Percentiles rank a stretch among this genome's conserved stretches.
Conservation (phyloP, 2,888 invertebrate species). For the Drosophila cyrtoloma region DNA sequence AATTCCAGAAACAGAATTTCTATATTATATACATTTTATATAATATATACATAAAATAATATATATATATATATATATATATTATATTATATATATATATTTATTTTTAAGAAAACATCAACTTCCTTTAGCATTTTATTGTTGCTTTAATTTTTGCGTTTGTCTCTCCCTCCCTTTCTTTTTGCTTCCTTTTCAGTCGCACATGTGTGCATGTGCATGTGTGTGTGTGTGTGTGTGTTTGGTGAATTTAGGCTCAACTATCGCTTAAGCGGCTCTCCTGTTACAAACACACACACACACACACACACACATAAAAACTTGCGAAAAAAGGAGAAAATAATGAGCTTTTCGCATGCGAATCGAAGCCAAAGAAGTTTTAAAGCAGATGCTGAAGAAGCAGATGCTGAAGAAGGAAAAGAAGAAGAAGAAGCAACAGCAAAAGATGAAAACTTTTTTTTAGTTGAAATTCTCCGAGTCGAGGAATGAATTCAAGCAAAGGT, state of each 20-base stretch:
- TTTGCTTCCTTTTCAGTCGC: conserved; percentile 8
- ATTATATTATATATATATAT: neutral
- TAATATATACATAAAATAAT: neutral
- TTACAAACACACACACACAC: conserved; percentile 10
- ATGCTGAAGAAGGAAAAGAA: neutral
- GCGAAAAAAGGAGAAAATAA: conserved; percentile 5
- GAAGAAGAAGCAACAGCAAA: conserved; percentile 8
- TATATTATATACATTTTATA: neutral
- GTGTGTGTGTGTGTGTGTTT: conserved; percentile 13
- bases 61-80: neutral
- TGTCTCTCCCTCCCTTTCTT: conserved; percentile 11
- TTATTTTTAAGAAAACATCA: neutral
- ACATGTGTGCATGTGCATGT: conserved; percentile 6
- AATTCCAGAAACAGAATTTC: conserved; percentile 23
- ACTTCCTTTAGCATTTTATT: conserved; percentile 4
- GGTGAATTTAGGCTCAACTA: conserved; percentile 25
- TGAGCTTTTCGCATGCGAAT: conserved; percentile 21
- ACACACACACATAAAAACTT: neutral
- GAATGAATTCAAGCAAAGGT: neutral
- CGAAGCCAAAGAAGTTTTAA: conserved; percentile 48
- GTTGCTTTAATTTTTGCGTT: conserved; percentile 12
- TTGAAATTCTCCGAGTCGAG: neutral
- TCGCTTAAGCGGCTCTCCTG: conserved; percentile 39
- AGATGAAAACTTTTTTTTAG: conserved; percentile 1
- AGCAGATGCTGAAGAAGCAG: conserved; percentile 16